These are phyloP conservation scores for Geopemphigus sp. DNA, from an alignment of 1,140 invertebrate species.

Conservation along the genomic window DNA sequence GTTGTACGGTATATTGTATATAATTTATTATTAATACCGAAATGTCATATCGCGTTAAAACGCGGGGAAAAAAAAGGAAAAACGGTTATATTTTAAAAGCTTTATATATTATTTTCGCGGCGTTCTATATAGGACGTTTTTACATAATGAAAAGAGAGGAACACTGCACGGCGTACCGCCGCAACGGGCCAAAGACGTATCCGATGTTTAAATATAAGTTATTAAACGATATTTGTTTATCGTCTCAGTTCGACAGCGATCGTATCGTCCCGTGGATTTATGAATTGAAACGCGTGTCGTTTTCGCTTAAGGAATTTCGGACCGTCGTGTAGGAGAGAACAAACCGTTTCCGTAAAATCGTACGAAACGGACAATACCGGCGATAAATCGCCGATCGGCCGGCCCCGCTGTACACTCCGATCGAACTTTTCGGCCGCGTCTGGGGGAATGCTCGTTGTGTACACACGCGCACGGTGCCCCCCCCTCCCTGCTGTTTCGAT, in stretches of 20 bases:
- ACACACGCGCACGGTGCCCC: too few species aligned
- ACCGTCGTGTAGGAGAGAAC: too few species aligned
- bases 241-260: neutral
- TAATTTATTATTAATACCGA: slow-evolving; percentile 33
- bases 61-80: neutral
- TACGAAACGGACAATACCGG: too few species aligned
- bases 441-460: too few species aligned
- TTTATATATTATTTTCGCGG: slow-evolving; percentile 13
- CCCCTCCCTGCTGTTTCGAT: too few species aligned
- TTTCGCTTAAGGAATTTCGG: too few species aligned
- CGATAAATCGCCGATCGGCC: too few species aligned
- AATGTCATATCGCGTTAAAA: slow-evolving; percentile 22
- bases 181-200: neutral
- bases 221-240: slow-evolving; percentile 7
- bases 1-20: too few species aligned
- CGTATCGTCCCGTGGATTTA: neutral
- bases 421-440: too few species aligned
- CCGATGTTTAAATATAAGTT: neutral
- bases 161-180: neutral
- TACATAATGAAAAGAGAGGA: slow-evolving; percentile 25
- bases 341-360: too few species aligned
- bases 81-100: slow-evolving; percentile 32
- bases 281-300: neutral
- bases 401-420: too few species aligned
- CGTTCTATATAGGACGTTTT: slow-evolving; percentile 4